Conservation (phyloP, 2,797 vertebrate genomes). For the Enteromius radiatus region DNA sequence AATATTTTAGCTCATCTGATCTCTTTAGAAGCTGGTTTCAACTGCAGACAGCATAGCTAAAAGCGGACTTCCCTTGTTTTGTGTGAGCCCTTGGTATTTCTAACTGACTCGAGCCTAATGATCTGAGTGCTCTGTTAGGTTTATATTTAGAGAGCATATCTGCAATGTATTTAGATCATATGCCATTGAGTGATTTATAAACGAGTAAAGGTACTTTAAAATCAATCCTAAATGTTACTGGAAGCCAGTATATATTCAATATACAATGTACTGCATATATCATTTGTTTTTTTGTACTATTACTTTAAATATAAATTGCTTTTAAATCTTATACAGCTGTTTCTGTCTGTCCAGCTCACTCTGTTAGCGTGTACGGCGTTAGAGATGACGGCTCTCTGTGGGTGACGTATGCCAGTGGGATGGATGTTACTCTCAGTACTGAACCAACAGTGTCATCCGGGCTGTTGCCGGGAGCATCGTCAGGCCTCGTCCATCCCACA, state of each 20-base stretch:
- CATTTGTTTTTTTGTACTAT: not conserved
- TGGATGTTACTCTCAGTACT: conserved; percentile 93
- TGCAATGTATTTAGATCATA: too few species aligned
- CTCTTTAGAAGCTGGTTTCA: too few species aligned
- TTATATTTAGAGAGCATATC: too few species aligned
- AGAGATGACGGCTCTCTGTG: conserved; percentile 92
- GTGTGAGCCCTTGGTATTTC: too few species aligned
- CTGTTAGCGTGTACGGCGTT: conserved; percentile 88
- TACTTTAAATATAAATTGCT: not conserved
- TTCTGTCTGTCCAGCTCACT: conserved; percentile 73
- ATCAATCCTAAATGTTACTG: too few species aligned
- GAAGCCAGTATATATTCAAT: not conserved
- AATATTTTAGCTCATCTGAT: too few species aligned
- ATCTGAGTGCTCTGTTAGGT: too few species aligned
- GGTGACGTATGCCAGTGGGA: conserved; percentile 93
- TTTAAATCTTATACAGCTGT: not conserved
- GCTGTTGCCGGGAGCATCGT: conserved; percentile 70
- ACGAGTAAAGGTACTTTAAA: too few species aligned
- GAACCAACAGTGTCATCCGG: conserved; percentile 86
- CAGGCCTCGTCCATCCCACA: conserved; percentile 90
- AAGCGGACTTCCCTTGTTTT: too few species aligned
- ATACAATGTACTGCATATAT: not conserved
- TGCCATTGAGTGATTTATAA: too few species aligned
- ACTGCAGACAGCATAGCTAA: too few species aligned
- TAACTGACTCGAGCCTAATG: too few species aligned